These are phyloP conservation scores for Raja brachyura DNA, from an alignment of 2,113 vertebrate species.

Conservation along the genomic window DNA sequence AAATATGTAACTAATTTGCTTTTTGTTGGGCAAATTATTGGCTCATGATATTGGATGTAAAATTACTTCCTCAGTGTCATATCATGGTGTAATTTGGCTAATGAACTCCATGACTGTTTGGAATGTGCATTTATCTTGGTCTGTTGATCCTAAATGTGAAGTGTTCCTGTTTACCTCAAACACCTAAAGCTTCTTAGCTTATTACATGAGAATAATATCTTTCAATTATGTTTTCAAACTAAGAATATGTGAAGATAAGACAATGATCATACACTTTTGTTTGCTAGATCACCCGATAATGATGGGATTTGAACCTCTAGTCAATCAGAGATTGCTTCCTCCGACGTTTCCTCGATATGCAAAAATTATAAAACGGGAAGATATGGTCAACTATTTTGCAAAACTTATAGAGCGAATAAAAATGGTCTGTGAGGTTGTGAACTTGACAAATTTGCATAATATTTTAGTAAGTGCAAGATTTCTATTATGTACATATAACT, in stretches of 20 bases:
- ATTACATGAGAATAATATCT: neutral
- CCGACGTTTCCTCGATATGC: slow-evolving; percentile 96
- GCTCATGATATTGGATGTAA: too few relatives aligned
- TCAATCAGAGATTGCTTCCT: slow-evolving; percentile 93
- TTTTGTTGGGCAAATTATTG: neutral
- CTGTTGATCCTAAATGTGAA: too few relatives aligned
- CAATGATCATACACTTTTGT: neutral
- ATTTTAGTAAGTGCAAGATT: slow-evolving; percentile 74
- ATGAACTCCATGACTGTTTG: neutral
- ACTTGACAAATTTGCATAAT: slow-evolving; percentile 87
- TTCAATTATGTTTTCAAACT: neutral
- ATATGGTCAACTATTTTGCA: slow-evolving; percentile 95
- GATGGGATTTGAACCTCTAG: slow-evolving; percentile 98
- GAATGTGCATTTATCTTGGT: too few relatives aligned
- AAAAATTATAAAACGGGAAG: slow-evolving; percentile 97
- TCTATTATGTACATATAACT: neutral
- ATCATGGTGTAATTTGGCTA: neutral
- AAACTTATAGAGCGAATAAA: slow-evolving; percentile 94
- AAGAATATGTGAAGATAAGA: neutral
- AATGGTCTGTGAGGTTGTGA: slow-evolving; percentile 95
- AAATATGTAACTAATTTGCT: neutral
- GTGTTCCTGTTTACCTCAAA: neutral
- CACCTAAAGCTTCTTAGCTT: neutral
- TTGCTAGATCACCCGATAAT: slow-evolving; percentile 91
- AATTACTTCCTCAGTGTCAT: neutral